These are phyloP conservation scores for Antheraea pernyi DNA, from an alignment of 1,140 invertebrate genomes.

Conservation along the genomic window DNA sequence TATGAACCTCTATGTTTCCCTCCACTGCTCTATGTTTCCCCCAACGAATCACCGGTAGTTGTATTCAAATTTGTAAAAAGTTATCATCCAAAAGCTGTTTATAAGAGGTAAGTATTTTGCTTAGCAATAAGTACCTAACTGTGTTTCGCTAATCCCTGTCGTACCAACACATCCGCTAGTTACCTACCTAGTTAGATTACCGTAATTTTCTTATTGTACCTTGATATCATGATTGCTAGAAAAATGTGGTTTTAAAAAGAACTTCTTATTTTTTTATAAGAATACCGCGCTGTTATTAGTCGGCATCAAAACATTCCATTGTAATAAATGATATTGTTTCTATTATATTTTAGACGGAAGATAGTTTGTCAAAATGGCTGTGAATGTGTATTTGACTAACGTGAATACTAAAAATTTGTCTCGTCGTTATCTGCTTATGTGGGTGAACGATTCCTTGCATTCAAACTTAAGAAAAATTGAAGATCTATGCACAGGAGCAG, in stretches of 20 bases:
- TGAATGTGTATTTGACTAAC: conserved; percentile 99
- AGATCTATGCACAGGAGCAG: conserved; percentile 97
- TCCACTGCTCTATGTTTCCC: too few relatives aligned
- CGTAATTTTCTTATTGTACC: conserved; percentile 34
- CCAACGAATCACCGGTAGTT: conserved; percentile 26
- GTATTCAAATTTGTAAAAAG: conserved; percentile 28
- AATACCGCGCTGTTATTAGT: conserved; percentile 29
- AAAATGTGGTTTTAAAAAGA: conserved; percentile 28
- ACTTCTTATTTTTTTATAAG: conserved; percentile 58
- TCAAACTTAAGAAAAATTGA: conserved; percentile 98
- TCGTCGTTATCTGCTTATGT: conserved; percentile 98
- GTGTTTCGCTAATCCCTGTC: conserved; percentile 35
- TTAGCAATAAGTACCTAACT: not conserved
- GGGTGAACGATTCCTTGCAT: conserved; percentile 98
- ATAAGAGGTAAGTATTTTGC: conserved; percentile 40
- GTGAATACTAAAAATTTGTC: conserved; percentile 98
- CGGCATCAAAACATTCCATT: conserved; percentile 34
- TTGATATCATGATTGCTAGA: conserved; percentile 13
- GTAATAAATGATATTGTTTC: conserved; percentile 11
- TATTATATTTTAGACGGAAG: conserved; percentile 32
- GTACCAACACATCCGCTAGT: conserved; percentile 57
- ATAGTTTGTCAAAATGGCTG: conserved; percentile 84
- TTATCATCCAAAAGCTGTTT: conserved; percentile 22
- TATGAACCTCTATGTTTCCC: too few relatives aligned
- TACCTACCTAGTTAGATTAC: conserved; percentile 39